Evolutionary conservation across 2,113 vertebrate genomes (phyloP), one percentile per base, ranked within the genome.

Genomic region (Rattus rattus): DNA sequence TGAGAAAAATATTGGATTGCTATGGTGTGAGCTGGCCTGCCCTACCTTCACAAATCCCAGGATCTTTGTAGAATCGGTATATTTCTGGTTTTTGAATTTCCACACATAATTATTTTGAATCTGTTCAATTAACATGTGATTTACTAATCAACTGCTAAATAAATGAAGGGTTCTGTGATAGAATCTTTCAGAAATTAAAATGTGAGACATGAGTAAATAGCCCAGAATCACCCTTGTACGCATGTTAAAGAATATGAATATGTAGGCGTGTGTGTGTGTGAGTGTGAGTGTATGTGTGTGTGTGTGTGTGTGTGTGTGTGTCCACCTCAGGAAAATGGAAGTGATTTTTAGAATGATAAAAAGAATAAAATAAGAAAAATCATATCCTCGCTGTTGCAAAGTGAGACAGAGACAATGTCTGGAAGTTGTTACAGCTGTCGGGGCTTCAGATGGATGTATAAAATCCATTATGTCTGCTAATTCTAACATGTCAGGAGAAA

Each of bases 311-410:
- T 72, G 69, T n/a, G 7, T 72, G 36, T 73, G 72, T 73, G n/a
- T 22, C 36, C 61, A 77, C 24, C 26, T 73, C 8, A 83, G 52
- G n/a, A 95, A 47, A 88, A 28, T 69, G 43, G 65, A 36, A 61
- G 54, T 75, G 69, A 11, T 94, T 97, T 95, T 67, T 76, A 95
- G 36, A 73, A 67, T 67, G 56, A 94, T 33, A 59, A 17, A 96
- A 92, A 59, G 83, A 39, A 6, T 33, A 12, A 84, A 43, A 76
- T 84, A 70, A 39, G 67, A 56, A 63, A 83, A 49, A 4, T 33
- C 49, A 72, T 16, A 75, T 61, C 19, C 14, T 28, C 1, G 24
- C n/a, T 84, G 2, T 92, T 92, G 76, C 30, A 85, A 90, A 79
- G 52, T 67, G 70, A 91, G 49, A 26, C 39, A 90, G 77, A 93